phyloP scores from a whole-genome alignment of 2,797 vertebrate species.

The Hoplostethus atlanticus region DNA sequence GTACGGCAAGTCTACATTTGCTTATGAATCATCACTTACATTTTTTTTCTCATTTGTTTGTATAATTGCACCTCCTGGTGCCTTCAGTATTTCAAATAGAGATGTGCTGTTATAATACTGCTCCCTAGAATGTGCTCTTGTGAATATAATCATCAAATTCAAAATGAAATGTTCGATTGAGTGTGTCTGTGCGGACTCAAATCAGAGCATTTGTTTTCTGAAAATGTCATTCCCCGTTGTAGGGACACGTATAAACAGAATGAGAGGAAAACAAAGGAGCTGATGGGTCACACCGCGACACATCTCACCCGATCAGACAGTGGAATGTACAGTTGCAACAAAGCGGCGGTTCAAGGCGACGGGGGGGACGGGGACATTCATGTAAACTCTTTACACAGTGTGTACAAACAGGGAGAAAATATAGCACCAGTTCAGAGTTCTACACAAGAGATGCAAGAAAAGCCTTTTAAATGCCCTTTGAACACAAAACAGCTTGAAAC shows the following conservation, averaged over 20 bases:
- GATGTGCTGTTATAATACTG: conserved; percentile 44
- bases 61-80: conserved; percentile 16
- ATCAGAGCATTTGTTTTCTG: background rate
- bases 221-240: conserved; percentile 9
- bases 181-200: background rate
- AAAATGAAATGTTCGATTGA: background rate
- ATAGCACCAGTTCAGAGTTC: conserved; percentile 82
- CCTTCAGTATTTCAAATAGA: conserved; percentile 42
- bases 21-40: conserved; percentile 43
- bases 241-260: conserved; percentile 9
- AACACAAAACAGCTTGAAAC: conserved; percentile 56
- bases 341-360: conserved; percentile 24
- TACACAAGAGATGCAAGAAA: conserved; percentile 55
- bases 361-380: conserved; percentile 11
- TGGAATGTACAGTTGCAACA: conserved; percentile 39
- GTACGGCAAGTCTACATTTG: conserved; percentile 44
- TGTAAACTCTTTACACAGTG: conserved; percentile 67
- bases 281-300: background rate
- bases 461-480: conserved; percentile 39
- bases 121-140: conserved; percentile 52
- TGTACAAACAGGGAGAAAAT: conserved; percentile 67
- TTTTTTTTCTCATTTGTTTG: conserved; percentile 41
- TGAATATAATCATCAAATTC: conserved; percentile 3
- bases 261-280: conserved; percentile 23
- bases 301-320: conserved; percentile 11